Evolutionary conservation across 1,140 invertebrate species (phyloP).

Genomic region (Elysia chlorotica): DNA sequence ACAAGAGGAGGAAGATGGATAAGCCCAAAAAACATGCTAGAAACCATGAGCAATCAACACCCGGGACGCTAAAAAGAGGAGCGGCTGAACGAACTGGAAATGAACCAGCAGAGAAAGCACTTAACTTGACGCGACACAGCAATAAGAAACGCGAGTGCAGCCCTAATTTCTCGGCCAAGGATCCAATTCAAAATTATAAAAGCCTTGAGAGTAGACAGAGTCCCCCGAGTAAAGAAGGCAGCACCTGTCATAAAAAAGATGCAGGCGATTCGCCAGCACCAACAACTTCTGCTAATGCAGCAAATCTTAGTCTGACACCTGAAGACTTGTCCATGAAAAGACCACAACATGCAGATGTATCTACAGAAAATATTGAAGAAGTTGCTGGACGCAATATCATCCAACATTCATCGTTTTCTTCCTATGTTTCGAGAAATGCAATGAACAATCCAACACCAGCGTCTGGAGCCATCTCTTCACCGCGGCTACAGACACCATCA

Average conservation of each 20-base stretch:
- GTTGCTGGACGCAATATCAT: slow-evolving; percentile 4
- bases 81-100: too few species aligned
- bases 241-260: not conserved
- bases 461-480: too few species aligned
- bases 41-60: too few species aligned
- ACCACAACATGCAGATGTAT: not conserved
- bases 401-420: slow-evolving; percentile 3
- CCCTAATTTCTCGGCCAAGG: not conserved
- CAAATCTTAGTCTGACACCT: too few species aligned
- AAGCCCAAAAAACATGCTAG: slow-evolving; percentile 54
- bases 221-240: not conserved
- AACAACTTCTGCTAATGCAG: too few species aligned
- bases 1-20: slow-evolving; percentile 57
- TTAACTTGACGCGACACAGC: not conserved
- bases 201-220: not conserved
- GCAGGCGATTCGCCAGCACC: slow-evolving; percentile 23
- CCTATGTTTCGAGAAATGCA: too few species aligned
- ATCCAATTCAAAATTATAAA: too few species aligned
- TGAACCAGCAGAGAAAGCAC: slow-evolving; percentile 21
- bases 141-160: not conserved
- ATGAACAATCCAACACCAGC: too few species aligned
- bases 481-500: slow-evolving; percentile 9
- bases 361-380: too few species aligned
- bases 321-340: slow-evolving; percentile 40
- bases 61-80: too few species aligned